Conservation (phyloP, 2,797 vertebrate species). For the Oryzias sinensis region DNA sequence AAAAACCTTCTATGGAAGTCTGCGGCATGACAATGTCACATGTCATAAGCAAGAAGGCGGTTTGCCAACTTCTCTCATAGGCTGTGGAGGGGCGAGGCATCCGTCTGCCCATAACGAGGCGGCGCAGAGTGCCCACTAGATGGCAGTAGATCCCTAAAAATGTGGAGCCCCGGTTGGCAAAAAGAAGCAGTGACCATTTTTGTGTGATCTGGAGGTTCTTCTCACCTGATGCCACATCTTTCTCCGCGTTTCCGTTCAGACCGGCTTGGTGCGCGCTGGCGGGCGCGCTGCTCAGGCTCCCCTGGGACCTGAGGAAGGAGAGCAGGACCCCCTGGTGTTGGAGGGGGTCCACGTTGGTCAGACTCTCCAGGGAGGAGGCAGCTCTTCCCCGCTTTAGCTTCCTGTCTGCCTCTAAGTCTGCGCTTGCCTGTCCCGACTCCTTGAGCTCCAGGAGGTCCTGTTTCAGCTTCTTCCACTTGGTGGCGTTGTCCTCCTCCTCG, state of each 20-base stretch:
- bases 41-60: background rate
- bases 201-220: constrained; percentile 17
- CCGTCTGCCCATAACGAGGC: constrained; percentile 10
- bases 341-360: constrained; percentile 81
- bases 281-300: constrained; percentile 75
- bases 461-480: constrained; percentile 57
- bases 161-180: constrained; percentile 11
- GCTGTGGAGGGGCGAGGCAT: constrained; percentile 2
- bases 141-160: constrained; percentile 62
- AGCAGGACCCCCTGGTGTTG: constrained; percentile 88
- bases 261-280: constrained; percentile 80
- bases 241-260: constrained; percentile 84
- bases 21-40: constrained; percentile 27
- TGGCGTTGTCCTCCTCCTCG: constrained; percentile 69
- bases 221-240: constrained; percentile 90
- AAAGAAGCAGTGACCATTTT: constrained; percentile 26
- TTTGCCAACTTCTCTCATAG: background rate
- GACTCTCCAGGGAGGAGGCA: constrained; percentile 77
- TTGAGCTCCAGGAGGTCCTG: constrained; percentile 51
- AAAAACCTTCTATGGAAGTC: constrained; percentile 38
- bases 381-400: constrained; percentile 58
- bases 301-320: constrained; percentile 90
- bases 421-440: constrained; percentile 58
- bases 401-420: constrained; percentile 76
- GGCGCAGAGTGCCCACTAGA: constrained; percentile 60